Evolutionary conservation across 2,797 vertebrate genomes (phyloP), one percentile per base, ranked within the genome.

Genomic region (Paguma larvata): DNA sequence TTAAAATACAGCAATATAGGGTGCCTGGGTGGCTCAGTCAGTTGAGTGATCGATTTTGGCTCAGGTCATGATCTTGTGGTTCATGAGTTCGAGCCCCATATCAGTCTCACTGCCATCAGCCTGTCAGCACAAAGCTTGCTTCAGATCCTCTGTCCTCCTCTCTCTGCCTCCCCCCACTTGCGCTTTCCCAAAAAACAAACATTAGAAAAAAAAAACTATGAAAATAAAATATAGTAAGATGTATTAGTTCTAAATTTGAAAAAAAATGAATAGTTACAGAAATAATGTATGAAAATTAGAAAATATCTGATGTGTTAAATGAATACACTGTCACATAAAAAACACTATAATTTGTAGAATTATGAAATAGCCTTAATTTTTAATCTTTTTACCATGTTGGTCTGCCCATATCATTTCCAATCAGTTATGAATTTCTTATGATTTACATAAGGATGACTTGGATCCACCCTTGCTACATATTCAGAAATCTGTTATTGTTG

Each of bases 231-330:
- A 1, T 27, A 88, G 10, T 70, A 89, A 94, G 30, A 79, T 89
- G 14, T 73, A 2, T 89, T 80, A 93, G 34, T 63, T 91, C 51
- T 93, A 85, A 93, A 89, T 96, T 95, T 90, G 30, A 77, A 79
- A 89, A 44, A 70, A 56, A 38, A 1, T 82, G 8, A 95, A 12
- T 95, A 85, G 27, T 84, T 88, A 38, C 4, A 94, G 53, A 86
- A 95, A 88, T 92, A 92, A 75, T 93, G 30, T 94, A 72, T 89
- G 72, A 96, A 95, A 86, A 89, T 75, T 91, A 59, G 18, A 7
- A 93, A 62, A 34, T 53, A 75, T 15, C 32, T 56, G 18, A 30
- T 91, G 1, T 84, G 6, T 96, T 65, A 84, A 95, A 86, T 80
- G 16, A 77, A 91, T 85, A 12, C 30, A 23, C 94, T 82, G 11